A percentile compares a stretch with the other conserved stretches of the same genome.
Evolutionary conservation across 2,888 invertebrate species (phyloP).

Genomic region (Trissonchulus sp.): DNA sequence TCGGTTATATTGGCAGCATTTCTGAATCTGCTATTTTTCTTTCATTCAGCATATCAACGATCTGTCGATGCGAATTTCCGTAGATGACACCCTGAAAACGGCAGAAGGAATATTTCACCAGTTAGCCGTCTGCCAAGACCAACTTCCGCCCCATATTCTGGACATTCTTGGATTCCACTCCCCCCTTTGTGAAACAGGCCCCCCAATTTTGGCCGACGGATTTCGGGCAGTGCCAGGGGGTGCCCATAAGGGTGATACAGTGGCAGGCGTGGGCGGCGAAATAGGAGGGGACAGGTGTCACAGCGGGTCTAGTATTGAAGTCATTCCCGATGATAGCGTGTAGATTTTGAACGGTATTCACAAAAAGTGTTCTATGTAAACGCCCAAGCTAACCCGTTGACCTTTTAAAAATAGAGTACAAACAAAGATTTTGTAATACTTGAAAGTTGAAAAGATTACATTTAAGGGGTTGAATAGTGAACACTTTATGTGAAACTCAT

Average conservation of each 20-base stretch:
- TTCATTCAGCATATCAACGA: slow-evolving; percentile 93
- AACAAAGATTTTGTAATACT: too few relatives aligned
- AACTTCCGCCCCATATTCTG: slow-evolving; percentile 43
- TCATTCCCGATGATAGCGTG: slow-evolving; percentile 15
- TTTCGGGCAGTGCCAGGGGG: neutral
- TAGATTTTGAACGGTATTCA: too few relatives aligned
- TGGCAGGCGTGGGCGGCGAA: neutral
- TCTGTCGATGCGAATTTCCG: slow-evolving; percentile 74
- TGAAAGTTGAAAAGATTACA: too few relatives aligned
- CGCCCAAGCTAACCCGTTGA: too few relatives aligned
- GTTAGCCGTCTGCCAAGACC: slow-evolving; percentile 57
- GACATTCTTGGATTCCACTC: slow-evolving; percentile 39
- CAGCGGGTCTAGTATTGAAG: slow-evolving; percentile 18
- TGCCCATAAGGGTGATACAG: neutral
- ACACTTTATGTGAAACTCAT: too few relatives aligned
- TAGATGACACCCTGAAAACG: slow-evolving; percentile 70
- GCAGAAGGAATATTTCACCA: slow-evolving; percentile 91
- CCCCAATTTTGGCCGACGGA: neutral
- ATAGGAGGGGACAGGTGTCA: neutral
- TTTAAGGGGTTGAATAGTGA: too few relatives aligned
- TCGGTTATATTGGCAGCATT: too few relatives aligned
- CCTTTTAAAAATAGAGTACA: too few relatives aligned
- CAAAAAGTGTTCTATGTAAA: too few relatives aligned
- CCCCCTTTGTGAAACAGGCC: neutral
- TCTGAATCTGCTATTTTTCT: too few relatives aligned